Conservation (phyloP, 2,888 invertebrate genomes). For the Biston betularia region DNA sequence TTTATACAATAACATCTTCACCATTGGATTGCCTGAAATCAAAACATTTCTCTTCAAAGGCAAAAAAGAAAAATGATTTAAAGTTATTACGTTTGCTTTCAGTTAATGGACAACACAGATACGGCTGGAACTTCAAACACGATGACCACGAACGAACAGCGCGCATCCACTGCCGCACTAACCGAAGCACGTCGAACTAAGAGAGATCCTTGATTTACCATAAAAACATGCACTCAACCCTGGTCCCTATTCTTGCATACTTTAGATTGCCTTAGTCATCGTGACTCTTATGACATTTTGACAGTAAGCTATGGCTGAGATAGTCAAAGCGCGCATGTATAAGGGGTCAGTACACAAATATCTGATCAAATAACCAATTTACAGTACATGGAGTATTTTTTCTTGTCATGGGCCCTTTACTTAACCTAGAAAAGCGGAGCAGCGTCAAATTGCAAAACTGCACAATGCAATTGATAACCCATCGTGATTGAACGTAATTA, state of each 20-base stretch:
- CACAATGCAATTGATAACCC: no score
- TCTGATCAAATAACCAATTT: neutral
- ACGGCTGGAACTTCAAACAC: slow-evolving; percentile 42
- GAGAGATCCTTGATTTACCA: neutral
- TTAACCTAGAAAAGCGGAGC: no score
- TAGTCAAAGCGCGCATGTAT: neutral
- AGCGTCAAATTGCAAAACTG: no score
- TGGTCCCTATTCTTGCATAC: neutral
- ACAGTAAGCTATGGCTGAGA: neutral
- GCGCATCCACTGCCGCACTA: slow-evolving; percentile 63
- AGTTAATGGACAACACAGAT: slow-evolving; percentile 71
- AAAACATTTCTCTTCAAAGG: no score
- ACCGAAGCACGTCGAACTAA: slow-evolving; percentile 28
- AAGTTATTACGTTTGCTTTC: slow-evolving; percentile 17
- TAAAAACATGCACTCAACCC: neutral
- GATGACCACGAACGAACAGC: slow-evolving; percentile 51
- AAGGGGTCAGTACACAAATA: neutral
- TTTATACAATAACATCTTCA: no score
- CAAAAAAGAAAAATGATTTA: no score
- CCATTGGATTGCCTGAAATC: no score
- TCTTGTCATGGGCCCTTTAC: neutral
- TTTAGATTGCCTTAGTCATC: neutral
- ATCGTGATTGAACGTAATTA: no score
- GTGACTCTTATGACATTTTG: no score
- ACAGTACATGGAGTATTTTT: neutral